These are phyloP conservation scores for Tyria jacobaeae DNA, from an alignment of 2,888 invertebrate species.

Conservation along the genomic window DNA sequence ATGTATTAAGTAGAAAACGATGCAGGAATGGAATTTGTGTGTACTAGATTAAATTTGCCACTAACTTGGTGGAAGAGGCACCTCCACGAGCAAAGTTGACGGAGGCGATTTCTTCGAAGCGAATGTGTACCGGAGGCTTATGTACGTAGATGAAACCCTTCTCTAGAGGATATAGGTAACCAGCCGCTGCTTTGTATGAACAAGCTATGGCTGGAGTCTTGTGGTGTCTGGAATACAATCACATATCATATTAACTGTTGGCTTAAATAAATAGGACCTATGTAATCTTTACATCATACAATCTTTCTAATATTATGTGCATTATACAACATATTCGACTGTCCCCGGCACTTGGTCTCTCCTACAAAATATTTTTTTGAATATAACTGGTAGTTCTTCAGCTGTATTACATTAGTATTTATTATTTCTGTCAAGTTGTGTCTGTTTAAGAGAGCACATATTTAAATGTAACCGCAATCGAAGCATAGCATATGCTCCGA, in stretches of 20 bases:
- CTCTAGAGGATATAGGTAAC: slow-evolving; percentile 98
- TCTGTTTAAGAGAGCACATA: too few relatives aligned
- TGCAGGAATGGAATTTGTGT: not conserved
- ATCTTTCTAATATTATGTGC: too few relatives aligned
- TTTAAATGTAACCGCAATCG: too few relatives aligned
- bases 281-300: too few relatives aligned
- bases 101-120: slow-evolving; percentile 97
- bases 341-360: too few relatives aligned
- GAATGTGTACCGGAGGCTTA: slow-evolving; percentile 98
- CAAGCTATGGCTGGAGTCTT: slow-evolving; percentile 97
- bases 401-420: too few relatives aligned
- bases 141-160: slow-evolving; percentile 99
- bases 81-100: slow-evolving; percentile 98
- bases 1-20: too few relatives aligned
- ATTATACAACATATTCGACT: too few relatives aligned
- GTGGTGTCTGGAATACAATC: slow-evolving; percentile 87
- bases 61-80: slow-evolving; percentile 87
- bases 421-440: too few relatives aligned
- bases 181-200: slow-evolving; percentile 99
- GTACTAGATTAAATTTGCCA: slow-evolving; percentile 19
- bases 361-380: too few relatives aligned
- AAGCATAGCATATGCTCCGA: not conserved
- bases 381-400: too few relatives aligned
- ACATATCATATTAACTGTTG: not conserved
- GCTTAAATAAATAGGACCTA: not conserved